Evolutionary conservation across 2,113 vertebrate genomes (phyloP).

Genomic region (Orthochromis malagaraziensis): DNA sequence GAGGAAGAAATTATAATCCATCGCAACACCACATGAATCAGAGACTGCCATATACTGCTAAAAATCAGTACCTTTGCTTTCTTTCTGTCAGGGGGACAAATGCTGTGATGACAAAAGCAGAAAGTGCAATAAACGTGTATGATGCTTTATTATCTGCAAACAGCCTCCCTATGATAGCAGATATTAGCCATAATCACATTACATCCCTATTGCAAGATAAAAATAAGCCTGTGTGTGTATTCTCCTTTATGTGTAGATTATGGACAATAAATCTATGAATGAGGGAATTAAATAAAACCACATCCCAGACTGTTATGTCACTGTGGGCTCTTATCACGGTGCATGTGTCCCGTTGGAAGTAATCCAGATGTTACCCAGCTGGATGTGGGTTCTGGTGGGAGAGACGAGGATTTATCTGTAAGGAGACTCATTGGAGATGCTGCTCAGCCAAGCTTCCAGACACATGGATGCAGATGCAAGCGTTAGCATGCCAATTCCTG

Average conservation of each 20-base stretch:
- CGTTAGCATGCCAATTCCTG: not conserved
- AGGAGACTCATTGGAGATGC: constrained; percentile 39
- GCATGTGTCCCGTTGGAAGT: constrained; percentile 30
- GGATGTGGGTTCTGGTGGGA: constrained; percentile 27
- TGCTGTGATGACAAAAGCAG: not conserved
- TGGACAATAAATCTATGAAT: not conserved
- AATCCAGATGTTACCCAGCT: constrained; percentile 48
- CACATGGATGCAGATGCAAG: not conserved
- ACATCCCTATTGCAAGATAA: not conserved
- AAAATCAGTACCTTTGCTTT: not conserved
- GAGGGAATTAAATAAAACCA: not conserved
- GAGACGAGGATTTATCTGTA: constrained; percentile 32
- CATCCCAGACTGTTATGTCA: not conserved
- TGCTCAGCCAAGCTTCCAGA: not conserved
- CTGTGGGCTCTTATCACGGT: not conserved
- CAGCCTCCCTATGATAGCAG: not conserved
- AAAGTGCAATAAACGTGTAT: not conserved
- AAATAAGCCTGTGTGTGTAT: not conserved
- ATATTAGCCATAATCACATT: not conserved
- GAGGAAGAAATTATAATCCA: constrained; percentile 47
- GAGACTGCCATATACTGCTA: not conserved
- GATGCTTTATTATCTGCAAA: not conserved
- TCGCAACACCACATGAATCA: constrained; percentile 1
- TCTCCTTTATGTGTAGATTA: not conserved
- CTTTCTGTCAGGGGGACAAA: not conserved